A percentile compares a stretch with the other conserved stretches of the same genome.
phyloP scores from a whole-genome alignment of 2,797 vertebrate species.

The Artibeus lituratus region DNA sequence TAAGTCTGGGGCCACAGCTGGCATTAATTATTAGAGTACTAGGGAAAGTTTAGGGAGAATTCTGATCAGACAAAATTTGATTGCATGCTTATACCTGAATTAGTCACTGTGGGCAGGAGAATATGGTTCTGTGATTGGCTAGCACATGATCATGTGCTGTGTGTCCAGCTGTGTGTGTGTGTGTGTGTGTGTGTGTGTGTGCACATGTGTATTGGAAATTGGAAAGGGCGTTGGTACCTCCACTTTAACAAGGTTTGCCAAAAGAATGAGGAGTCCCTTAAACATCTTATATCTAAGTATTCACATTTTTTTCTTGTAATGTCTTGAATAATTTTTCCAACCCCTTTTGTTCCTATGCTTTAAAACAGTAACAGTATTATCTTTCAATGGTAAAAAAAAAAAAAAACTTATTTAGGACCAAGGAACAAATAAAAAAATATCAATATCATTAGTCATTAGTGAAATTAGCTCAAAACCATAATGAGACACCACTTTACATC shows the following conservation, averaged over 20 bases:
- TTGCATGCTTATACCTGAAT: neutral
- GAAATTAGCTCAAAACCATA: slow-evolving; percentile 9
- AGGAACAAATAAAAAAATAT: neutral
- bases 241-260: neutral
- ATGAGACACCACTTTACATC: neutral
- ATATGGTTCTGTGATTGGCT: neutral
- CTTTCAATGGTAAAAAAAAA: neutral
- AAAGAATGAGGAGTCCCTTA: neutral
- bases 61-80: neutral
- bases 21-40: neutral
- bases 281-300: neutral
- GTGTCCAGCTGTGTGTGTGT: neutral
- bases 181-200: fast-evolving
- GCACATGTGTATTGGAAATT: neutral
- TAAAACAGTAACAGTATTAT: neutral
- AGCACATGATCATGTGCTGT: neutral
- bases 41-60: neutral
- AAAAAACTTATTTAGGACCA: neutral
- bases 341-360: neutral
- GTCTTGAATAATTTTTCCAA: neutral
- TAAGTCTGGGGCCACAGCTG: neutral
- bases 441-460: neutral
- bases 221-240: neutral
- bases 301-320: slow-evolving; percentile 22
- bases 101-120: neutral